Evolutionary conservation across 2,888 invertebrate species (phyloP), one percentile per base, ranked within the genome.

Genomic region (Neria commutata): DNA sequence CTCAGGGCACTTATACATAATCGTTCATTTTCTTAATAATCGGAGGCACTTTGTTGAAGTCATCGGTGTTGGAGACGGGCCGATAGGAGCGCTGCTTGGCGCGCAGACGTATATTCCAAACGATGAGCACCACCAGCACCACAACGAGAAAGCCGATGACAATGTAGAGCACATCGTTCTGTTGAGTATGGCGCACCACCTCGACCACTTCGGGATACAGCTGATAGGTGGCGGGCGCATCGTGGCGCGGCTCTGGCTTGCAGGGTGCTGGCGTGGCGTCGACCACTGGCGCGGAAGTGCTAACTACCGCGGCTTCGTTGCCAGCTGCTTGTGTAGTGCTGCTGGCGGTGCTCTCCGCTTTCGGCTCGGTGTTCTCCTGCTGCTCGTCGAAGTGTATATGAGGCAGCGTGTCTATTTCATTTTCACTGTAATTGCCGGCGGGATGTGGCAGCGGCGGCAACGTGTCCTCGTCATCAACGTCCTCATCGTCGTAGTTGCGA

Each of bases 21-120:
- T 67, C 68, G 57, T 69, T 68, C 61, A 61, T 67, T 63, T 66
- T 67, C 60, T 69, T 69, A 33, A 69, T 69, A 60, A 67, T 70
- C 24, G 67, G 65, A 3, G 68, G 62, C 65, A 66, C 68, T 56
- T 67, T 71, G 64, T 75, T 80, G 63, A 74, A 78, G 48, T 80
- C 77, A 64, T 81, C 82, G 58, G 77, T 70, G 57, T 71, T 77
- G 16, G 80, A 77, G 49, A 81, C 81, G 2, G 81, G 79, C 25
- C 75, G 69, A 62, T 81, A 81, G 64, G 82, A 81, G 67, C 81
- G 77, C 64, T 81, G 77, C 57, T 75, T 77, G 60, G 78, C 74
- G 24, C 62, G 71, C 58, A 74, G 53, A 19, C 76, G 76, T 17
- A 65, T 67, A 50, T 74, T 72, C 53, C 74, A 71, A 40, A 62